Evolutionary conservation across 2,797 vertebrate species (phyloP).

Genomic region (Gorsachius magnificus): DNA sequence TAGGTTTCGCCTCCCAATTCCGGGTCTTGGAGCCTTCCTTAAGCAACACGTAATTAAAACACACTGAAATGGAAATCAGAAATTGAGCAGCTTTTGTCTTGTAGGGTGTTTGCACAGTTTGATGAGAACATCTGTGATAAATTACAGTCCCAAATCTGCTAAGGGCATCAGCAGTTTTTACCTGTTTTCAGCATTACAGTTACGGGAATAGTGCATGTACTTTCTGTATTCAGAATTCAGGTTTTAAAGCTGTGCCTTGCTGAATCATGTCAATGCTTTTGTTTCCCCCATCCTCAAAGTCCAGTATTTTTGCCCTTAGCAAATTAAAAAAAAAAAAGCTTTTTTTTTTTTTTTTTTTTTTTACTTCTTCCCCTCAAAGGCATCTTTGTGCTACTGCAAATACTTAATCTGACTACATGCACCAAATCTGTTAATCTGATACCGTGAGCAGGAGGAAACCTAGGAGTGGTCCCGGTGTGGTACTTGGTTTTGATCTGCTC

Average conservation of each 20-base stretch:
- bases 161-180: slow-evolving; percentile 75
- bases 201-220: slow-evolving; percentile 49
- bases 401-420: slow-evolving; percentile 58
- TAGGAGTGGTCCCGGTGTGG: slow-evolving; percentile 61
- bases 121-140: slow-evolving; percentile 79
- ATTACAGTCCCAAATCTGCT: slow-evolving; percentile 76
- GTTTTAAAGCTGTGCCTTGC: slow-evolving; percentile 39
- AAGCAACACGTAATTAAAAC: slow-evolving; percentile 55
- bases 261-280: slow-evolving; percentile 46
- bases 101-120: slow-evolving; percentile 65
- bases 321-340: not conserved
- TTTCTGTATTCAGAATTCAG: slow-evolving; percentile 38
- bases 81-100: slow-evolving; percentile 64
- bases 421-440: slow-evolving; percentile 65
- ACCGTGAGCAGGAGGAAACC: slow-evolving; percentile 23
- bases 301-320: slow-evolving; percentile 29
- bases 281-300: not conserved
- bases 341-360: not conserved
- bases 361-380: slow-evolving; percentile 23
- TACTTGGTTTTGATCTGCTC: slow-evolving; percentile 56
- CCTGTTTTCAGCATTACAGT: slow-evolving; percentile 74
- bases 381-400: slow-evolving; percentile 63
- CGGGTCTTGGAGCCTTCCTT: slow-evolving; percentile 28
- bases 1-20: slow-evolving; percentile 59
- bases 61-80: slow-evolving; percentile 62